Conservation (phyloP, 1,140 invertebrate genomes). For the Nephila pilipes region DNA sequence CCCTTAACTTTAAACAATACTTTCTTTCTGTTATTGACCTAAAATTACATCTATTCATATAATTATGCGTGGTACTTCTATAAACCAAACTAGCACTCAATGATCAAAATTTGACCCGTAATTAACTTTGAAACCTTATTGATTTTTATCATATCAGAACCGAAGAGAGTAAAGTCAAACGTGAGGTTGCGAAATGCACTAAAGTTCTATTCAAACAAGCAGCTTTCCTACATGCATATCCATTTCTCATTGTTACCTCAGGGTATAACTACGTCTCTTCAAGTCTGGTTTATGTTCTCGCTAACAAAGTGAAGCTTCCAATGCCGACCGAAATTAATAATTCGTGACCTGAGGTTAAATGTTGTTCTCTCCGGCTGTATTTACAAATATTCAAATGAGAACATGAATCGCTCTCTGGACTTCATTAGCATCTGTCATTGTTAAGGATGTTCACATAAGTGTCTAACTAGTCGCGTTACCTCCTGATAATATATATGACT, state of each 20-base stretch:
- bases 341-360: not conserved
- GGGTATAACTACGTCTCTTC: not conserved
- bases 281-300: not conserved
- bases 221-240: not conserved
- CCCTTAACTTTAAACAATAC: too few species aligned
- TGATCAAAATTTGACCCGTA: too few species aligned
- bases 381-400: slow-evolving; percentile 62
- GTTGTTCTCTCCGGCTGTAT: not conserved
- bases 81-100: too few species aligned
- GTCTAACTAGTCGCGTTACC: not conserved
- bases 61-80: too few species aligned
- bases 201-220: not conserved
- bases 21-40: too few species aligned
- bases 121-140: too few species aligned
- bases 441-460: not conserved
- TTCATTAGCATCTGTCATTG: slow-evolving; percentile 63
- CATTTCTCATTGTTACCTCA: not conserved
- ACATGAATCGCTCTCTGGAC: not conserved
- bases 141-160: too few species aligned
- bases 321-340: slow-evolving; percentile 50
- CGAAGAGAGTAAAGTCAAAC: too few species aligned
- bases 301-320: not conserved
- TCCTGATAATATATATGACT: not conserved
- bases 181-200: too few species aligned
- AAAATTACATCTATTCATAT: too few species aligned